These are phyloP conservation scores for Brassicogethes aeneus DNA, from an alignment of 2,888 invertebrate genomes.

Conservation along the genomic window DNA sequence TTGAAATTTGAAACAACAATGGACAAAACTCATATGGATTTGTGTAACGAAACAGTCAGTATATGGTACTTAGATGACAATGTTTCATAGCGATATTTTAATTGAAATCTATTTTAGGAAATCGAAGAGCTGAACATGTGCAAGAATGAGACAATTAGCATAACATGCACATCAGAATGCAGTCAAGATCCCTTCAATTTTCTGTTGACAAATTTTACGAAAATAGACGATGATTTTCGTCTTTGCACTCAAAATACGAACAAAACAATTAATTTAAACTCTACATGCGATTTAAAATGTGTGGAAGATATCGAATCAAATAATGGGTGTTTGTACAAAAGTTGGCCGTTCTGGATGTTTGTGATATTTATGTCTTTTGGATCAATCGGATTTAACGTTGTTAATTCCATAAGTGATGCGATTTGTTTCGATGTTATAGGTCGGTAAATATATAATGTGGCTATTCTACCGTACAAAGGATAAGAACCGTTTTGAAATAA, in stretches of 20 bases:
- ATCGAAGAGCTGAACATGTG: too few species aligned
- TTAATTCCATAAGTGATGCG: slow-evolving; percentile 81
- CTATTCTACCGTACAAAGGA: too few species aligned
- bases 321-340: slow-evolving; percentile 45
- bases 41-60: slow-evolving; percentile 38
- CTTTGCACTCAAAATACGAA: too few species aligned
- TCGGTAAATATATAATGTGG: slow-evolving; percentile 35
- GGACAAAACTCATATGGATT: slow-evolving; percentile 25
- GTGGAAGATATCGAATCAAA: slow-evolving; percentile 27
- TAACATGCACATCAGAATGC: too few species aligned
- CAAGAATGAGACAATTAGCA: too few species aligned
- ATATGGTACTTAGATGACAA: slow-evolving; percentile 12
- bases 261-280: too few species aligned
- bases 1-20: slow-evolving; percentile 13
- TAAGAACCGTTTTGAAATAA: too few species aligned
- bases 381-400: slow-evolving; percentile 74
- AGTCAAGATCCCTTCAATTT: too few species aligned
- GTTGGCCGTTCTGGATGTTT: slow-evolving; percentile 63
- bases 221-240: too few species aligned
- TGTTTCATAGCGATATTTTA: too few species aligned
- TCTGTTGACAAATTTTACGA: too few species aligned
- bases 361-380: slow-evolving; percentile 63
- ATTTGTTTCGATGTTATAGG: slow-evolving; percentile 84
- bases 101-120: too few species aligned
- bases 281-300: slow-evolving; percentile 24